Conservation (phyloP, 2,113 vertebrate genomes). For the Lepisosteus osseus region DNA sequence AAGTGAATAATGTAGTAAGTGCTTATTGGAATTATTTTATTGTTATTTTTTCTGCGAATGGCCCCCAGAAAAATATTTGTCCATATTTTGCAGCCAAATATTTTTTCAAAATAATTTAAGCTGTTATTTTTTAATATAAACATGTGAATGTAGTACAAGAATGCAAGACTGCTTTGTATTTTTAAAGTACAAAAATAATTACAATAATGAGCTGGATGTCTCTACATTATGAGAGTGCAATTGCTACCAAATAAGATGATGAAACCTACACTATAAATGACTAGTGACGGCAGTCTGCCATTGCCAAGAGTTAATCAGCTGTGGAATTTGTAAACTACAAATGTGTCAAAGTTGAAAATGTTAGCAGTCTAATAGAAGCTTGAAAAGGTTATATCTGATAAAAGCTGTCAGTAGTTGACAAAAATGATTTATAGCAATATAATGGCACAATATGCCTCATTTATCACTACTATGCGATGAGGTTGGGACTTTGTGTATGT, state of each 20-base stretch:
- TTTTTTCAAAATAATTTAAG: not conserved
- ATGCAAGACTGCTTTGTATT: not conserved
- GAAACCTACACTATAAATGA: constrained; percentile 55
- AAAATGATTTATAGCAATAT: constrained; percentile 96
- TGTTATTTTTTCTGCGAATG: too few relatives aligned
- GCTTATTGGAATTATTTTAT: too few relatives aligned
- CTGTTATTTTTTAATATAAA: not conserved
- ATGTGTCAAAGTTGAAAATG: constrained; percentile 98
- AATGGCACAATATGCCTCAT: constrained; percentile 97
- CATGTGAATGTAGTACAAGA: not conserved
- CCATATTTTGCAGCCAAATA: too few relatives aligned
- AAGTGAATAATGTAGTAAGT: not conserved
- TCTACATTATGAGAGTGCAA: too few relatives aligned
- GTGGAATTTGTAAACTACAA: constrained; percentile 90
- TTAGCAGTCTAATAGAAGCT: constrained; percentile 93
- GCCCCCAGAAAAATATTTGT: too few relatives aligned
- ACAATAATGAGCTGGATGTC: too few relatives aligned
- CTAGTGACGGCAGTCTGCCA: constrained; percentile 60
- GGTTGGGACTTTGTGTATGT: constrained; percentile 81
- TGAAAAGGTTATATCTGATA: constrained; percentile 99
- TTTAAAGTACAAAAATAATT: not conserved
- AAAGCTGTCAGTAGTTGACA: constrained; percentile 92
- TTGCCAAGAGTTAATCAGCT: constrained; percentile 91
- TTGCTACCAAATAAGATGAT: constrained; percentile 26
- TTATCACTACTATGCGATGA: constrained; percentile 88